Evolutionary conservation across 2,888 invertebrate species (phyloP).

Genomic region (Hemicrepidius hirtus): DNA sequence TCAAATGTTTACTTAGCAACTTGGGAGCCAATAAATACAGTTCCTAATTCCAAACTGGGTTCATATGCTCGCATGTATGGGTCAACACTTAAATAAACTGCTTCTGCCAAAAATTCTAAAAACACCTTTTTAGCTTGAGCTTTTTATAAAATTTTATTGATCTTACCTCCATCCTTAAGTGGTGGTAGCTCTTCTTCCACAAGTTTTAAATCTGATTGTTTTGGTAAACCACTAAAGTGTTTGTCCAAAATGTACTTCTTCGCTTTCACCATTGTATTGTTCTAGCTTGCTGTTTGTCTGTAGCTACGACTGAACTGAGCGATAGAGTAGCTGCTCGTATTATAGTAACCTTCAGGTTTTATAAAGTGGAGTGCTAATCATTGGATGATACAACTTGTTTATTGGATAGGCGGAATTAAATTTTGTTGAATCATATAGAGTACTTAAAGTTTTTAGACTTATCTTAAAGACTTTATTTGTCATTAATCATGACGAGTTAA

Average conservation of each 20-base stretch:
- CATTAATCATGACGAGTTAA: no score
- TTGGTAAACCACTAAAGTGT: slow-evolving; percentile 80
- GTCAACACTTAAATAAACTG: slow-evolving; percentile 82
- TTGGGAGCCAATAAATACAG: slow-evolving; percentile 79
- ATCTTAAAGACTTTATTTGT: no score
- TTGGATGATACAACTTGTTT: no score
- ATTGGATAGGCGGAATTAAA: no score
- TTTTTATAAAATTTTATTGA: background rate
- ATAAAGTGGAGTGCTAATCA: no score
- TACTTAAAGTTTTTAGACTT: no score
- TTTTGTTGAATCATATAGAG: no score
- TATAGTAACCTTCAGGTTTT: no score
- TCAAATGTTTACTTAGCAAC: slow-evolving; percentile 77
- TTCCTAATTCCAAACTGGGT: slow-evolving; percentile 73
- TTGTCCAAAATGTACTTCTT: slow-evolving; percentile 79
- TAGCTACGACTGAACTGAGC: no score
- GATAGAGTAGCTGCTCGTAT: no score
- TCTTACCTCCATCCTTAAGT: slow-evolving; percentile 79
- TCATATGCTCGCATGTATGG: slow-evolving; percentile 81
- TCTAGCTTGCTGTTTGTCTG: no score
- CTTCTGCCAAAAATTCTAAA: slow-evolving; percentile 80
- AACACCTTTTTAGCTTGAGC: slow-evolving; percentile 55
- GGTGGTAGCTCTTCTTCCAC: slow-evolving; percentile 79
- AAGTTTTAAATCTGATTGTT: slow-evolving; percentile 77
- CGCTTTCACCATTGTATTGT: slow-evolving; percentile 62